These are phyloP conservation scores for Scaptomyza hsui DNA, from an alignment of 1,140 invertebrate genomes.

Conservation along the genomic window DNA sequence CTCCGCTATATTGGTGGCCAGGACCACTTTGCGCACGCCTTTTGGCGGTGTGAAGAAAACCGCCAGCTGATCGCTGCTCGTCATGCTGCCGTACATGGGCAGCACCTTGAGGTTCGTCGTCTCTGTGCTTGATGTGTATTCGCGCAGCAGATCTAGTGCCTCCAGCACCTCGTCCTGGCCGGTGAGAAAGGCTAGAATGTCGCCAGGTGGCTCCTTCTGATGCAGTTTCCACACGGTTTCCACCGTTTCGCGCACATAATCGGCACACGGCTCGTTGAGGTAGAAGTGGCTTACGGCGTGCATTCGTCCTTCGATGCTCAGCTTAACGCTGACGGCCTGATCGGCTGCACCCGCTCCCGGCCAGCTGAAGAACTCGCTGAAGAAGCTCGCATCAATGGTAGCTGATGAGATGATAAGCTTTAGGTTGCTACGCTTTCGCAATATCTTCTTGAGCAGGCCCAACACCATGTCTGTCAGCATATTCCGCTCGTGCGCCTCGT, in stretches of 20 bases:
- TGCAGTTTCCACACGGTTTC: conserved; percentile 96
- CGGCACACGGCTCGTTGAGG: conserved; percentile 92
- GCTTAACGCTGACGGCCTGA: conserved; percentile 88
- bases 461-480: conserved; percentile 97
- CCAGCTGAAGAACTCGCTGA: conserved; percentile 95
- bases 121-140: conserved; percentile 87
- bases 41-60: conserved; percentile 92
- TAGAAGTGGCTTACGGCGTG: conserved; percentile 96
- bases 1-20: conserved; percentile 99
- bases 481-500: conserved; percentile 98
- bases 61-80: conserved; percentile 93
- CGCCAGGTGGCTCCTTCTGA: conserved; percentile 90
- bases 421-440: conserved; percentile 92
- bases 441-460: conserved; percentile 96
- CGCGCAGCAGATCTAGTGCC: conserved; percentile 88
- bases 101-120: conserved; percentile 89
- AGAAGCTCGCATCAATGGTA: conserved; percentile 95
- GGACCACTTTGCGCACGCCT: conserved; percentile 93
- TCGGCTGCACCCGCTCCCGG: conserved; percentile 84
- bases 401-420: conserved; percentile 96
- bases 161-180: conserved; percentile 96
- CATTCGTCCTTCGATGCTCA: conserved; percentile 94
- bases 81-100: conserved; percentile 96
- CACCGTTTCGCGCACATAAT: conserved; percentile 95
- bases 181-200: conserved; percentile 97